phyloP scores from a whole-genome alignment of 1,140 invertebrate genomes.

The Drosophila kikkawai region DNA sequence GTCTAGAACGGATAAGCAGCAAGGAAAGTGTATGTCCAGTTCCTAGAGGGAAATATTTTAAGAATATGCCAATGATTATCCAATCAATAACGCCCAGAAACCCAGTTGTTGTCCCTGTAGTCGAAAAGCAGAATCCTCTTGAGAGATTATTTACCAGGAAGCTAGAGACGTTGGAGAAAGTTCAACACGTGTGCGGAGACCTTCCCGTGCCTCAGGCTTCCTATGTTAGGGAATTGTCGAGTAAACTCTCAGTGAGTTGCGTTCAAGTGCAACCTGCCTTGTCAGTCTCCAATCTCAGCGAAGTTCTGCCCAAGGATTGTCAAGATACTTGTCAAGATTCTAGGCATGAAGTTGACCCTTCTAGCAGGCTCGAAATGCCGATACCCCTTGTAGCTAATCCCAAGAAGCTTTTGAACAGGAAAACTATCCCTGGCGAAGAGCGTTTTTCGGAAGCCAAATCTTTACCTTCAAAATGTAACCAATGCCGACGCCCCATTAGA shows the following conservation, averaged over 20 bases:
- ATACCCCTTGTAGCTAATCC: slow-evolving; percentile 2
- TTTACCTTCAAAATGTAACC: background rate
- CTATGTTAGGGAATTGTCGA: background rate
- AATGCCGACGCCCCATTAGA: background rate
- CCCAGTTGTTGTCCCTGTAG: background rate
- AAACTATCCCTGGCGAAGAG: background rate
- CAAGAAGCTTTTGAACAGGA: background rate
- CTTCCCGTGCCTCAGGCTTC: slow-evolving; percentile 8
- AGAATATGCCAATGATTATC: background rate
- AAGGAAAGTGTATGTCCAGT: background rate
- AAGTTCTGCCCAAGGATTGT: background rate
- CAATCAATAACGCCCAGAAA: background rate
- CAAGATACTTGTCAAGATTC: background rate
- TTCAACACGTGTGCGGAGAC: slow-evolving; percentile 16
- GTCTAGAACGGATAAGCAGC: too few species aligned
- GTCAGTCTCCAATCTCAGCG: background rate
- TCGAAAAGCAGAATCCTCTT: background rate
- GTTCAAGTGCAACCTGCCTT: background rate
- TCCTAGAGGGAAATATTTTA: background rate
- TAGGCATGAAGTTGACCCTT: background rate
- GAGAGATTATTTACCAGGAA: background rate
- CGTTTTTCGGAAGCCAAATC: background rate
- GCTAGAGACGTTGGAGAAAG: background rate
- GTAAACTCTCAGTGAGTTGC: background rate
- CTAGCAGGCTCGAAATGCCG: background rate